Evolutionary conservation across 2,113 vertebrate species (phyloP).

Genomic region (Epinephelus cyanopodus): DNA sequence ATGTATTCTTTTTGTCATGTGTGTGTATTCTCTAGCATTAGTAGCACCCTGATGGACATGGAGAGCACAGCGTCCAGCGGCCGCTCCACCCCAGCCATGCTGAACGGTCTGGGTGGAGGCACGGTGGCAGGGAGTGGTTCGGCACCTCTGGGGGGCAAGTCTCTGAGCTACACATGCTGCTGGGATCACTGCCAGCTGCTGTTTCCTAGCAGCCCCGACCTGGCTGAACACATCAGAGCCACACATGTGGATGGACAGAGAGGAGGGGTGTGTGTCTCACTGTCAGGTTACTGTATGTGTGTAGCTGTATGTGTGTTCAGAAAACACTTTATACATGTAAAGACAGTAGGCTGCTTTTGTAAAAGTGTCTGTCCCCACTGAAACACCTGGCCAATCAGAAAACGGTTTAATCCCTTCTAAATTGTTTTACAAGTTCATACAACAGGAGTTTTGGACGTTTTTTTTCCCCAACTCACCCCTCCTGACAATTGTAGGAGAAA

Average conservation of each 20-base stretch:
- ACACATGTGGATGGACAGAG: constrained; percentile 95
- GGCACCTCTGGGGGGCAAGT: constrained; percentile 85
- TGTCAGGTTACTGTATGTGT: not conserved
- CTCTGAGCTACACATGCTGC: constrained; percentile 93
- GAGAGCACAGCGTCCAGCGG: constrained; percentile 98
- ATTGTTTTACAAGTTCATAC: not conserved
- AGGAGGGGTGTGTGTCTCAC: constrained; percentile 89
- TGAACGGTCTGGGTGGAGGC: constrained; percentile 89
- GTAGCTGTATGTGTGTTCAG: not conserved
- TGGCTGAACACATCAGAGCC: constrained; percentile 96
- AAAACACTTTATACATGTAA: not conserved
- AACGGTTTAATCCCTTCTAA: not conserved
- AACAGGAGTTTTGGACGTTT: no score
- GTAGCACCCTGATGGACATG: constrained; percentile 97
- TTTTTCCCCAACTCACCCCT: no score
- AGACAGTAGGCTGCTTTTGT: not conserved
- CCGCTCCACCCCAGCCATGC: constrained; percentile 97
- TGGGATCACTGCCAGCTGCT: constrained; percentile 96
- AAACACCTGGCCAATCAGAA: not conserved
- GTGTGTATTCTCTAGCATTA: constrained; percentile 83
- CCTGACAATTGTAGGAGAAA: no score
- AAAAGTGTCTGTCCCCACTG: not conserved
- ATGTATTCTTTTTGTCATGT: not conserved
- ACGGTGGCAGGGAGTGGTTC: constrained; percentile 44
- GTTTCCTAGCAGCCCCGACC: constrained; percentile 94